Conservation (phyloP, 2,113 vertebrate species). For the Gobiocypris rarus region DNA sequence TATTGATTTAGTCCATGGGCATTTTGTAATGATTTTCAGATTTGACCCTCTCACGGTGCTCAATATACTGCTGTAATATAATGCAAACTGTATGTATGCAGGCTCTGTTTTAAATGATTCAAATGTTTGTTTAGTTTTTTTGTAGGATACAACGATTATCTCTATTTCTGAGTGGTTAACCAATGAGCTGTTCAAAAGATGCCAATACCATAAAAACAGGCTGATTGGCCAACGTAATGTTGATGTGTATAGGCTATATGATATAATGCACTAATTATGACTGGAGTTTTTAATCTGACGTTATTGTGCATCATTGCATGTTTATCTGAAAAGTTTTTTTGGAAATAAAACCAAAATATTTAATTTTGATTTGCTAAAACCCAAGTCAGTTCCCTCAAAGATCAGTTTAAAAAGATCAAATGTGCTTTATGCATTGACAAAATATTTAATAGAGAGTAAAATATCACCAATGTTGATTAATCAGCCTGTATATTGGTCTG, state of each 20-base stretch:
- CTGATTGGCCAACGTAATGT: background rate
- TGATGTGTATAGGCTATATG: background rate
- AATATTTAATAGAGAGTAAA: background rate
- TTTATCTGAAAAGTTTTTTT: background rate
- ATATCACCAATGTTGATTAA: background rate
- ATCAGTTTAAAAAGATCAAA: background rate
- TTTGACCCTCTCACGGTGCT: background rate
- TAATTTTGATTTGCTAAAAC: background rate
- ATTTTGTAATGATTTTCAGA: background rate
- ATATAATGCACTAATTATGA: background rate
- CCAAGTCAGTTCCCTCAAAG: background rate
- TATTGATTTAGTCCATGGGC: conserved; percentile 37
- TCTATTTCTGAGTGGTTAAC: background rate
- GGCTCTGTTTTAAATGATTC: background rate
- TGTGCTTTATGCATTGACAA: background rate
- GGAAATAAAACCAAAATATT: background rate
- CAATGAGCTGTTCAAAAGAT: background rate
- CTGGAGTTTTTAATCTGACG: background rate
- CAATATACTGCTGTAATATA: background rate
- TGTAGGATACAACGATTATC: background rate
- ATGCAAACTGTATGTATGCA: background rate
- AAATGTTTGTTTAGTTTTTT: background rate
- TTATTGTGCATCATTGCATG: background rate
- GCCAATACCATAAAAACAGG: background rate
- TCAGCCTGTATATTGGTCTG: background rate